Conservation (phyloP, 2,888 invertebrate genomes). For the Rotaria magnacalcarata region DNA sequence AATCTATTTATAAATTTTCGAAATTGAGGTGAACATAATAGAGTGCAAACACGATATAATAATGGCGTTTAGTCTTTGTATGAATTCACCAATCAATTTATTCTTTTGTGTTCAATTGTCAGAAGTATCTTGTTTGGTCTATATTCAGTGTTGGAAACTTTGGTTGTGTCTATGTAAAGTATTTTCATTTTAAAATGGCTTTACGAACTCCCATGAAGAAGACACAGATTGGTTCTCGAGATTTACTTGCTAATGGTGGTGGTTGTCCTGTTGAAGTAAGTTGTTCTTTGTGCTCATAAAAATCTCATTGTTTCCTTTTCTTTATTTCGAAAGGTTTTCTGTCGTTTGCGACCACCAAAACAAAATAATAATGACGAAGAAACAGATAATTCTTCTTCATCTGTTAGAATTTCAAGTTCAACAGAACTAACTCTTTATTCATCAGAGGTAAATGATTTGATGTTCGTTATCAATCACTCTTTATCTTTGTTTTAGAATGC, state of each 20-base stretch:
- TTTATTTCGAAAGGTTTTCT: background rate
- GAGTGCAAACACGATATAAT: background rate
- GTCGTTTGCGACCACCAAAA: slow-evolving; percentile 10
- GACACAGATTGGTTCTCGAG: background rate
- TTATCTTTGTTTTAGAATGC: background rate
- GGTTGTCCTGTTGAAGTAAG: slow-evolving; percentile 18
- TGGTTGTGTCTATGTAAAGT: background rate
- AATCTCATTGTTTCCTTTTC: background rate
- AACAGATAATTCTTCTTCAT: background rate
- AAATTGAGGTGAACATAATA: background rate
- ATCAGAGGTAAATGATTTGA: background rate
- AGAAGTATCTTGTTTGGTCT: background rate
- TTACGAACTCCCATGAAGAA: slow-evolving; percentile 34
- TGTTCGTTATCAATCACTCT: background rate
- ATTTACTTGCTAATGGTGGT: background rate
- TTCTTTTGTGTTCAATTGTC: background rate
- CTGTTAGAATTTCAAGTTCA: background rate
- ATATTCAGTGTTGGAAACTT: background rate
- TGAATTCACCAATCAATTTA: background rate
- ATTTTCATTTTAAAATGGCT: background rate
- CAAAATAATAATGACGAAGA: background rate
- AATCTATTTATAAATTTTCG: background rate
- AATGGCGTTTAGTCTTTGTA: background rate
- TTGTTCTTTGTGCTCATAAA: background rate
- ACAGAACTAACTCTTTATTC: slow-evolving; percentile 17